Percentiles rank a stretch among this genome's conserved stretches.
phyloP scores from a whole-genome alignment of 2,888 invertebrate species.

The Aporophyla nigra region DNA sequence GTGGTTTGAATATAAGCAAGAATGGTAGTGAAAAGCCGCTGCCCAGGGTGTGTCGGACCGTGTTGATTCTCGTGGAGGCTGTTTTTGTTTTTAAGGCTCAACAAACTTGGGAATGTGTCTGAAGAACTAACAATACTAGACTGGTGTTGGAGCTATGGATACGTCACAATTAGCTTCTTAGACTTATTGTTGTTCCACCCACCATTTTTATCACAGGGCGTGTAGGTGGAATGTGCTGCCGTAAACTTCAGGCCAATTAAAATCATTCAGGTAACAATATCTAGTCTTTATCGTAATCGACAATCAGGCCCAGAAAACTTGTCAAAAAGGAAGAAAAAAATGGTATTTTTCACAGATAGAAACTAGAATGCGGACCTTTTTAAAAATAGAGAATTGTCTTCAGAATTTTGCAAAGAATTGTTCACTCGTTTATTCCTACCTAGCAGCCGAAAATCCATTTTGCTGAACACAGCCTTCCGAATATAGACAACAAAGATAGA shows the following conservation, averaged over 20 bases:
- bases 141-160: not conserved
- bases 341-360: no score
- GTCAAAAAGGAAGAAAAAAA: no score
- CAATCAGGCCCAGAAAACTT: no score
- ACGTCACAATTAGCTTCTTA: no score
- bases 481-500: not conserved
- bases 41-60: not conserved
- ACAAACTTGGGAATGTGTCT: not conserved
- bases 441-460: not conserved
- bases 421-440: not conserved
- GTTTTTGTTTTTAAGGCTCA: not conserved
- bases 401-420: not conserved
- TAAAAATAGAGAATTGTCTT: no score
- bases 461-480: no score
- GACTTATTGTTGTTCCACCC: not conserved
- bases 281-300: no score
- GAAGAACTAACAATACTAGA: not conserved
- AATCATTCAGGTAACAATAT: no score
- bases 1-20: not conserved
- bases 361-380: no score
- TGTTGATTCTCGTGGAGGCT: not conserved
- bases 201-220: no score
- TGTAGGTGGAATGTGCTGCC: no score
- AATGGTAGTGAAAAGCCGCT: not conserved
- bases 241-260: no score